Conservation (phyloP, 2,888 invertebrate genomes). For the Diabrotica balteata region DNA sequence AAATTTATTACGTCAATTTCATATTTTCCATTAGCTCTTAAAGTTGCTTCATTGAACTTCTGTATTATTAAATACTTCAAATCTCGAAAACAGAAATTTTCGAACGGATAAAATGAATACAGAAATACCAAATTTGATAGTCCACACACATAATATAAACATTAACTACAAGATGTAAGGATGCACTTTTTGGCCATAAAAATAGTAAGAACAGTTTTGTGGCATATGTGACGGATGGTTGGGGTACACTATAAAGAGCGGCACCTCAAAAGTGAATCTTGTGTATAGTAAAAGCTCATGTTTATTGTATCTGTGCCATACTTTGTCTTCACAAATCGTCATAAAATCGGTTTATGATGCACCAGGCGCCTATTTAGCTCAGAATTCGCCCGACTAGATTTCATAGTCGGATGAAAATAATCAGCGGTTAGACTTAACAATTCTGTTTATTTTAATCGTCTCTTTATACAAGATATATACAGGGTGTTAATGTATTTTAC, state of each 20-base stretch:
- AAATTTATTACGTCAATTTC: no score
- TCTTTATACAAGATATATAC: conserved; percentile 1
- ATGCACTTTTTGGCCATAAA: conserved; percentile 14
- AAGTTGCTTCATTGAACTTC: no score
- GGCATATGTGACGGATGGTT: conserved; percentile 40
- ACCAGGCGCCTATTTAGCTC: conserved; percentile 54
- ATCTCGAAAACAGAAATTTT: no score
- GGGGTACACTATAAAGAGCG: conserved; percentile 48
- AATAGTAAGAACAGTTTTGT: conserved; percentile 18
- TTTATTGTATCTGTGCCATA: conserved; percentile 59
- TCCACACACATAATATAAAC: background rate
- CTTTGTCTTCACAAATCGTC: conserved; percentile 57
- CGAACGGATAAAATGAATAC: no score
- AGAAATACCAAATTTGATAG: no score
- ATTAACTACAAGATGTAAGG: conserved; percentile 11
- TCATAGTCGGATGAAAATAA: conserved; percentile 41
- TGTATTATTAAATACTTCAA: no score
- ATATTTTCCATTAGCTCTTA: no score
- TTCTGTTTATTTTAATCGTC: conserved; percentile 41
- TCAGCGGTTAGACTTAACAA: conserved; percentile 50
- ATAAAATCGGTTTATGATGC: conserved; percentile 56
- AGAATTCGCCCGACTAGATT: conserved; percentile 14
- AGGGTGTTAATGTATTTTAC: no score
- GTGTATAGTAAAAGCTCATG: conserved; percentile 55
- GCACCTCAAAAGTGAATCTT: conserved; percentile 54